These are phyloP conservation scores for Caenorhabditis sinica DNA, from an alignment of 2,888 invertebrate species.

Conservation along the genomic window DNA sequence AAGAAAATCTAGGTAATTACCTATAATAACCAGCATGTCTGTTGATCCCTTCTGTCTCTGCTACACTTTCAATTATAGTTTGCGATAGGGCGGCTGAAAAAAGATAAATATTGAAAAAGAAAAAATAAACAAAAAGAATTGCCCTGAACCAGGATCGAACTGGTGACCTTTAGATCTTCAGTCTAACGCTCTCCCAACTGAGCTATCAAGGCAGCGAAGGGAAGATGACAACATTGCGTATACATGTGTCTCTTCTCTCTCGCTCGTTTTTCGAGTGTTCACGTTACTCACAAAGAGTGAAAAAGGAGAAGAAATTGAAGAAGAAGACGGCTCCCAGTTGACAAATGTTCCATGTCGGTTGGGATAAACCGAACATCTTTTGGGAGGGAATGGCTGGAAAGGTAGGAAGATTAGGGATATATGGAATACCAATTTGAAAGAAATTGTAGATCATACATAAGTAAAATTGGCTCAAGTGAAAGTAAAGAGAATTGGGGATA, in stretches of 20 bases:
- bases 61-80: slow-evolving; percentile 59
- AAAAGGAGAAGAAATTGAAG: slow-evolving; percentile 66
- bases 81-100: slow-evolving; percentile 62
- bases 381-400: not conserved
- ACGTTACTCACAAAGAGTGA: slow-evolving; percentile 63
- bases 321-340: slow-evolving; percentile 62
- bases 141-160: slow-evolving; percentile 84
- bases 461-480: no score
- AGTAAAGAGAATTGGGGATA: no score
- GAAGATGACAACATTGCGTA: not conserved
- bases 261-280: not conserved
- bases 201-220: slow-evolving; percentile 75
- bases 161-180: slow-evolving; percentile 84
- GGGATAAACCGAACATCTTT: slow-evolving; percentile 35
- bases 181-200: slow-evolving; percentile 84
- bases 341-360: slow-evolving; percentile 56
- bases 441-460: no score
- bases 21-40: slow-evolving; percentile 62
- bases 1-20: not conserved
- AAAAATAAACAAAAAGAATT: slow-evolving; percentile 52
- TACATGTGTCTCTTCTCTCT: not conserved
- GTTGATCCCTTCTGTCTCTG: slow-evolving; percentile 53
- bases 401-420: no score
- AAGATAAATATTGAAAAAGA: not conserved
- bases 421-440: no score